Base-by-base conservation (phyloP, 1,140 invertebrate species). In the Eumeta japonica region DNA sequence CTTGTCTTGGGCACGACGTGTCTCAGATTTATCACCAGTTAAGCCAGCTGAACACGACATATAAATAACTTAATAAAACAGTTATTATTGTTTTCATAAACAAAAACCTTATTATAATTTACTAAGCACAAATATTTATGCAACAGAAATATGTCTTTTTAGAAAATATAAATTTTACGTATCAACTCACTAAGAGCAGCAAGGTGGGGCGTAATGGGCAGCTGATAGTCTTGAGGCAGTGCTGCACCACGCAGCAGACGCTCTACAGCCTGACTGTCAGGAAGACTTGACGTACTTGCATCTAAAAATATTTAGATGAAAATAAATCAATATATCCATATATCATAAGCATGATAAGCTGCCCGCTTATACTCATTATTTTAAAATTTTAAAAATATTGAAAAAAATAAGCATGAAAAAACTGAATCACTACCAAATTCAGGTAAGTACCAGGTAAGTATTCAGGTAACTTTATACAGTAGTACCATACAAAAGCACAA, bases 141-240 rank as follows among this genome's bases (percentile, higher is more conserved):
- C n/a, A 24, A 24, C 5, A n/a, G 5, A 24, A 24, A 24, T 24
- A 24, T 7, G n/a, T 7, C 20, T n/a, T 7, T 24, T 24, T 24
- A 24, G n/a, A 24, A 24, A 24, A 24, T 19, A 3, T 13, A 52
- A 64, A 58, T 53, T 65, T 66, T 66, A 66, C 58, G 54, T 48
- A 67, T 50, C 41, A 65, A 72, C 67, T 74, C 65, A 76, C 75
- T 74, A 51, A 76, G 66, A 40, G 75, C 75, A n/a, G 75, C 75
- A 11, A 77, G 58, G 47, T 77, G 75, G 3, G 75, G 75, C 24
- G 72, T 60, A 2, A 76, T 55, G 2, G 73, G 75, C 45, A 76
- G 52, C 56, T 76, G 75, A 44, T 76, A 77, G 51, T 77, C 75
- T 41, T 72, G 73, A 12, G 67, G 61, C 29, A 77, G 46, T 1